Evolutionary conservation across 1,140 invertebrate genomes (phyloP).

Genomic region (Apolygus lucorum): DNA sequence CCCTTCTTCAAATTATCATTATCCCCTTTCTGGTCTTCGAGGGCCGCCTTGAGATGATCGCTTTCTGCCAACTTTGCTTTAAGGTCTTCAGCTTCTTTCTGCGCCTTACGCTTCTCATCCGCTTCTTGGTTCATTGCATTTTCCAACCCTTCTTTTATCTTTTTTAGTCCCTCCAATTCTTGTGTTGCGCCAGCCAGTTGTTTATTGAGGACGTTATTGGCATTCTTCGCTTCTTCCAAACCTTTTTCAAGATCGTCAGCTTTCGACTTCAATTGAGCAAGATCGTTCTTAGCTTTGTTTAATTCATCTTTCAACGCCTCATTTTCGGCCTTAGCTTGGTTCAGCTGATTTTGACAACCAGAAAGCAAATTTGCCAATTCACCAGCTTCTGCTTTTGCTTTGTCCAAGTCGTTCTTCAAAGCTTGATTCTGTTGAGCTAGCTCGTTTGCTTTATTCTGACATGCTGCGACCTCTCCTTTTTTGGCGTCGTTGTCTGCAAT

Average conservation of each 20-base stretch:
- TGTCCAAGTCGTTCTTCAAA: neutral
- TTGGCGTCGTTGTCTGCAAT: neutral
- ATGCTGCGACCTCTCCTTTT: neutral
- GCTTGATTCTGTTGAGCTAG: slow-evolving; percentile 1
- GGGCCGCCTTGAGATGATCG: neutral
- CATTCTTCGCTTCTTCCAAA: neutral
- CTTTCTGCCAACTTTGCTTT: neutral
- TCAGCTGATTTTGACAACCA: slow-evolving; percentile 9
- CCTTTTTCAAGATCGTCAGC: neutral
- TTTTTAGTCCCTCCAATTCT: slow-evolving; percentile 2
- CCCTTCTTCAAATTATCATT: neutral
- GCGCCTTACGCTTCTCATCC: neutral
- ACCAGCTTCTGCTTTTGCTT: neutral
- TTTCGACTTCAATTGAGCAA: neutral
- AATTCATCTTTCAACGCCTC: slow-evolving; percentile 19
- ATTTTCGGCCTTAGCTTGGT: slow-evolving; percentile 1
- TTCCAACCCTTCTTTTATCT: slow-evolving; percentile 3
- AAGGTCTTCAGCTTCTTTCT: neutral
- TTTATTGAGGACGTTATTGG: neutral
- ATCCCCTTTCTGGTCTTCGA: neutral
- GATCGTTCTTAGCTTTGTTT: neutral
- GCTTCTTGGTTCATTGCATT: neutral
- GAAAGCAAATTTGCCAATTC: slow-evolving; percentile 11
- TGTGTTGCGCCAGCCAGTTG: neutral
- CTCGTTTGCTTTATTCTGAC: neutral